Evolutionary conservation across 2,888 invertebrate species (phyloP).

Genomic region (Tetragnatha montana): DNA sequence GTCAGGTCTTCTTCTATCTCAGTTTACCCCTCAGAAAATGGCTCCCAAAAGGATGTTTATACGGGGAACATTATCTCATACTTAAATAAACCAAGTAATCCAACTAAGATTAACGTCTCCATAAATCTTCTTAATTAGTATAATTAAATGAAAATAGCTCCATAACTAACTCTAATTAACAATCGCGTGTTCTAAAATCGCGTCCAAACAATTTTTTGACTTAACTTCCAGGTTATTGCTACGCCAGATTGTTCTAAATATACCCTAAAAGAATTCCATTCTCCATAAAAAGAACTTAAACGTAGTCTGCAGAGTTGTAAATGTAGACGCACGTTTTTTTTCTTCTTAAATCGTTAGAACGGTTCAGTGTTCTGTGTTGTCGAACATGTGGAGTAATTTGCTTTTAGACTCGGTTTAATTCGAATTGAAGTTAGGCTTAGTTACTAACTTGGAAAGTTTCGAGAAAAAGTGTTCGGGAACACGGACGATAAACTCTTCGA

Average conservation of each 20-base stretch:
- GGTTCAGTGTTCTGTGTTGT: not conserved
- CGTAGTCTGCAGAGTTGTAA: not conserved
- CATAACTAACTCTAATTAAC: conserved; percentile 1
- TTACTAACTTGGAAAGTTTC: not conserved
- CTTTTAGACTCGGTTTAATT: not conserved
- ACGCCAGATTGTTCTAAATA: not conserved
- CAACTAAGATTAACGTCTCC: not conserved
- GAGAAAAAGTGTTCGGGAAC: not conserved
- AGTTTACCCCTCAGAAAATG: not conserved
- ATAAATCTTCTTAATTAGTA: not conserved
- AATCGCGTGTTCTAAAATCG: not conserved
- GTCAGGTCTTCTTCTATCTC: not conserved
- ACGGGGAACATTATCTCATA: not conserved
- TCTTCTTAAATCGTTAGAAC: not conserved
- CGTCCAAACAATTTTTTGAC: not conserved
- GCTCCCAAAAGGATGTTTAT: not conserved
- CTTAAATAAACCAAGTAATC: not conserved
- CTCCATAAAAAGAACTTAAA: not conserved
- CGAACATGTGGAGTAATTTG: not conserved
- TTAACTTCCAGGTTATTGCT: not conserved
- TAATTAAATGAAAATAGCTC: not conserved
- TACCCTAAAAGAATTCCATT: not conserved
- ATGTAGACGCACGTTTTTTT: not conserved
- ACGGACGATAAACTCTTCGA: not conserved
- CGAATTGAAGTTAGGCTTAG: not conserved